Base-by-base conservation (phyloP, 2,888 invertebrate genomes). In the Mimachlamys varia region DNA sequence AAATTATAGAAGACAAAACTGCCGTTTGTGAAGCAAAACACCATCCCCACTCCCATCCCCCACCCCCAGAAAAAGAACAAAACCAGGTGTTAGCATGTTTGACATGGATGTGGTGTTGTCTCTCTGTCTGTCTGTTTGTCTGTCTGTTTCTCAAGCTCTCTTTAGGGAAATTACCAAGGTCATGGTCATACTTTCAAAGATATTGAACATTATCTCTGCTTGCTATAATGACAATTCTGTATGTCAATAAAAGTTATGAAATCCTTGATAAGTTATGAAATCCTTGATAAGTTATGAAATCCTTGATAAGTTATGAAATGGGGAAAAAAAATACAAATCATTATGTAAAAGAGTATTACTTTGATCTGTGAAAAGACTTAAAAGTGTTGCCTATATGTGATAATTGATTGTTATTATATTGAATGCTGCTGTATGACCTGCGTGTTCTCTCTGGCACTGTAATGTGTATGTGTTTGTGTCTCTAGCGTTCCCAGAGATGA, bases 401-500 rank as follows among this genome's bases (percentile, higher is more conserved):
- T 76, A 33, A 58, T 33, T 76, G 13, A 33, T 33, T 27, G 15
- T 27, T n/a, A 58, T 3, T 19, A 58, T 58, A 58, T 58, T 22
- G 22, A 58, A 53, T 10, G 2, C 19, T 17, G 3, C 22, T 58
- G n/a, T n/a, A 58, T 58, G n/a, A 7, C 22, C 19, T 58, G 2
- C 0, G 7, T 22, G 19, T 10, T 58, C 2, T 58, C 7, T 58
- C 19, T 3, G 58, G 22, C 58, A 38, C 50, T 53, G 53, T 44
- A 53, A 13, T 53, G 53, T 38, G 10, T 44, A 4, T 49, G 44
- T 49, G 38, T 89, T 89, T 38, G 33, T 33, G 38, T 89, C 89
- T 50, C 53, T 90, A 92, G 92, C 89, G 37, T 89, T 90, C 33
- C 53, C 89, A 33, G 91, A 91, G 38, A 58, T 91, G 88, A 90